These are phyloP conservation scores for Platypus cylindrus DNA, from an alignment of 2,888 invertebrate genomes.

Conservation along the genomic window DNA sequence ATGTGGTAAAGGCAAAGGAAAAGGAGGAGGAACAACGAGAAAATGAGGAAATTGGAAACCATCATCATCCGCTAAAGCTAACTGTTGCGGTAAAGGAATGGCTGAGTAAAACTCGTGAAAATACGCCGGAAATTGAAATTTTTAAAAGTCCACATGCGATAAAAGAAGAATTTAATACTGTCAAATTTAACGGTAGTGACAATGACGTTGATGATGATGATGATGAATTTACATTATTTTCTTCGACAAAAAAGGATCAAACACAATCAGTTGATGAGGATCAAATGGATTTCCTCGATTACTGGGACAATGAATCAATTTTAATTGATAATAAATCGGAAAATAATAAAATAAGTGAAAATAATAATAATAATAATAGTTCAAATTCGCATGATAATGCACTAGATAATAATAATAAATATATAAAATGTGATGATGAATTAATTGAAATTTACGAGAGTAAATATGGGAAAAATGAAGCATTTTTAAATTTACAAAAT, in stretches of 20 bases:
- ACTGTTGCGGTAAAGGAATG: constrained; percentile 50
- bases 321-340: constrained; percentile 5
- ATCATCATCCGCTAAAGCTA: constrained; percentile 40
- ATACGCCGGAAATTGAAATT: constrained; percentile 34
- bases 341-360: no score
- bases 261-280: constrained; percentile 29
- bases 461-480: constrained; percentile 32
- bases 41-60: constrained; percentile 12
- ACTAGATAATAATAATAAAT: constrained; percentile 13
- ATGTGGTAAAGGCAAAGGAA: no score
- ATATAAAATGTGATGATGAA: constrained; percentile 23
- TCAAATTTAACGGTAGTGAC: constrained; percentile 19
- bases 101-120: constrained; percentile 38
- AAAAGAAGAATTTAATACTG: constrained; percentile 27
- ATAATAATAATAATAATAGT: no score
- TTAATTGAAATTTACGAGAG: constrained; percentile 30
- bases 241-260: constrained; percentile 8
- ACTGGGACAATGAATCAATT: constrained; percentile 33
- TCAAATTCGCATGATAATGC: constrained; percentile 4
- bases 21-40: no score
- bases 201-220: constrained; percentile 13
- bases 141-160: constrained; percentile 33
- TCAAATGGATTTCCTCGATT: constrained; percentile 37
- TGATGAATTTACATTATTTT: constrained; percentile 22
- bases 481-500: constrained; percentile 28